A percentile compares a stretch with the other conserved stretches of the same genome.
Evolutionary conservation across 2,113 vertebrate genomes (phyloP).

Genomic region (Camarhynchus parvulus): DNA sequence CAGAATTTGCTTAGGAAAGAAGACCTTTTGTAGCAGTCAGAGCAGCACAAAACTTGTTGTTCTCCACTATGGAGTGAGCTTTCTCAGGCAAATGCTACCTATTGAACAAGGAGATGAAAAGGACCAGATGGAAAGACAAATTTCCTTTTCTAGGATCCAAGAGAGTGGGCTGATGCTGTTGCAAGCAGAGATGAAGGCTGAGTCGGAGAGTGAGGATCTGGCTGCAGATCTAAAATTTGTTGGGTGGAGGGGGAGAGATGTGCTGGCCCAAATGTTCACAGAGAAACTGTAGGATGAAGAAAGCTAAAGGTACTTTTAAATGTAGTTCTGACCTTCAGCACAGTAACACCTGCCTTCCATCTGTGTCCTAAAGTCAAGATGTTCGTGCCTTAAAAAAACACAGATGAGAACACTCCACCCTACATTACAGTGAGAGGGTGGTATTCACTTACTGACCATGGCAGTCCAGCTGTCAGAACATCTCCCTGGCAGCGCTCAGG

Average conservation of each 20-base stretch:
- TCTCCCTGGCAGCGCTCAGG: background rate
- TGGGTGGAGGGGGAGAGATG: constrained; percentile 32
- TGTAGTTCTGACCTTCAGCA: background rate
- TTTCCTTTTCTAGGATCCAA: constrained; percentile 54
- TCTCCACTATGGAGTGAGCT: background rate
- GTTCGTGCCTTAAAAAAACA: background rate
- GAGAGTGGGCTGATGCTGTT: constrained; percentile 45
- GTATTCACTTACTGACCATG: background rate
- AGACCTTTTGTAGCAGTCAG: constrained; percentile 10
- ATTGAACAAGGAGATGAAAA: constrained; percentile 41
- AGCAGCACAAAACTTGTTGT: constrained; percentile 6
- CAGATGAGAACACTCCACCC: background rate
- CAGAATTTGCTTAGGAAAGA: background rate
- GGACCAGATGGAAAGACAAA: constrained; percentile 49
- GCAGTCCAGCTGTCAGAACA: background rate
- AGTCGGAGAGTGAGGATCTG: constrained; percentile 49
- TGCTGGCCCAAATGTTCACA: constrained; percentile 20
- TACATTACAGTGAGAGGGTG: background rate
- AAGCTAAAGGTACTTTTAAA: background rate
- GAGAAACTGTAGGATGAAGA: constrained; percentile 19
- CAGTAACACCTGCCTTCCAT: constrained; percentile 4
- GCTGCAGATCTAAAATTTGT: constrained; percentile 53
- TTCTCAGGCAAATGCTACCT: constrained; percentile 31
- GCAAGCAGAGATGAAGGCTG: constrained; percentile 56
- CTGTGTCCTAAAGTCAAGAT: background rate